phyloP scores from a whole-genome alignment of 2,797 vertebrate species.

The Galagoides demidoff region DNA sequence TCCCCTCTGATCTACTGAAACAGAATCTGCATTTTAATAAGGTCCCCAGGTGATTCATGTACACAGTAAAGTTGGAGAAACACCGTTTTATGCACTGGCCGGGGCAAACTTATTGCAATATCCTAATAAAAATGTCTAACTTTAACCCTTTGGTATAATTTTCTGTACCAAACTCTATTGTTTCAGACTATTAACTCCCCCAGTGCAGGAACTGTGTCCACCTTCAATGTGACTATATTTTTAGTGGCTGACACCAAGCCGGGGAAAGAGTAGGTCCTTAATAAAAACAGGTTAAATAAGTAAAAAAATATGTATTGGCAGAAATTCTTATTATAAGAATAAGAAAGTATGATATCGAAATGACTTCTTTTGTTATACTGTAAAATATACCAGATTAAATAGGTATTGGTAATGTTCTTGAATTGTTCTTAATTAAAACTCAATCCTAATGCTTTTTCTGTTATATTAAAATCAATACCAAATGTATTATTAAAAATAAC shows the following conservation, averaged over 20 bases:
- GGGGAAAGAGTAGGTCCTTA: background rate
- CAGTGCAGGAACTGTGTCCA: background rate
- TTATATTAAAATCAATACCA: constrained; percentile 57
- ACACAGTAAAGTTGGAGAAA: background rate
- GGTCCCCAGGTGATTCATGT: background rate
- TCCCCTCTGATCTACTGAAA: background rate
- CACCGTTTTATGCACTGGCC: background rate
- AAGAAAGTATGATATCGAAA: constrained; percentile 28
- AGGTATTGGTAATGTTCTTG: constrained; percentile 33
- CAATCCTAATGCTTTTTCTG: constrained; percentile 49
- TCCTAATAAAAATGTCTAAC: constrained; percentile 1
- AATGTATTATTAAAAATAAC: constrained; percentile 50
- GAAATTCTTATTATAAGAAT: constrained; percentile 38
- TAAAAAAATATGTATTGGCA: constrained; percentile 16
- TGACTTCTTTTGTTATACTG: background rate
- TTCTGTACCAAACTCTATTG: background rate
- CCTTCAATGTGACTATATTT: background rate
- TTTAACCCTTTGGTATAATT: background rate
- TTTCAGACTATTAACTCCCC: background rate
- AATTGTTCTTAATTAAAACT: constrained; percentile 58
- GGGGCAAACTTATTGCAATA: background rate
- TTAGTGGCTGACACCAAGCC: background rate
- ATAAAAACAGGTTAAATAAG: constrained; percentile 5
- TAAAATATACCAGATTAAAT: constrained; percentile 44
- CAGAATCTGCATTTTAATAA: constrained; percentile 41